Evolutionary conservation across 1,140 invertebrate genomes (phyloP), one percentile per base, ranked within the genome.

Genomic region (Ruditapes philippinarum): DNA sequence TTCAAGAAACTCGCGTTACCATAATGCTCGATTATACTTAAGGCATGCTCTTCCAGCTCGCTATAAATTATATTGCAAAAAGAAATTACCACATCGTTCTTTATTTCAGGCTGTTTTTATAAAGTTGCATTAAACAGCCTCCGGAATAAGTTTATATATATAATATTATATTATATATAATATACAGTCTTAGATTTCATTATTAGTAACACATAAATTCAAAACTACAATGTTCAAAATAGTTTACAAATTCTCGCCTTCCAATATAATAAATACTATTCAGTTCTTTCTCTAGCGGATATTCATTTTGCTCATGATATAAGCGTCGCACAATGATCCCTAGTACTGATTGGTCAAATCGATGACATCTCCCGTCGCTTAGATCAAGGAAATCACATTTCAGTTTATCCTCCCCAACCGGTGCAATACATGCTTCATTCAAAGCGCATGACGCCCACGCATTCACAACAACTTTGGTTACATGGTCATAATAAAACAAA

Each of bases 321-420:
- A 84, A 38, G 9, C 82, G 42, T 38, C 82, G 51, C 0, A 54
- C n/a, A 0, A 84, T 38, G 54, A 84, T 84, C 22, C 82, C 36
- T 12, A 84, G 25, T 12, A 54, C 65, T 33, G 82, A 84, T 74
- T 84, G 82, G 82, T 84, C 82, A 57, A 73, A 84, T 51, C 82
- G 31, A 25, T 84, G 82, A 40, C 82, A 84, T 49, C 62, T 2
- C 3, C 82, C 82, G 17, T 51, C 62, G 5, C 42, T 33, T 38
- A 17, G 9, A 73, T 84, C 65, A 11, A n/a, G 31, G 22, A 70
- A 54, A 73, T 70, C 62, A 51, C 82, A 84, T 22, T 14, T 3
- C 33, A 73, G 40, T 0, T 22, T 36, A 2, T 51, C 65, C 17
- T 65, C 65, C 33, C 79, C 65, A 25, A 54, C 36, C 14, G 82